Evolutionary conservation across 2,113 vertebrate species (phyloP).

Genomic region (Zonotrichia leucophrys): DNA sequence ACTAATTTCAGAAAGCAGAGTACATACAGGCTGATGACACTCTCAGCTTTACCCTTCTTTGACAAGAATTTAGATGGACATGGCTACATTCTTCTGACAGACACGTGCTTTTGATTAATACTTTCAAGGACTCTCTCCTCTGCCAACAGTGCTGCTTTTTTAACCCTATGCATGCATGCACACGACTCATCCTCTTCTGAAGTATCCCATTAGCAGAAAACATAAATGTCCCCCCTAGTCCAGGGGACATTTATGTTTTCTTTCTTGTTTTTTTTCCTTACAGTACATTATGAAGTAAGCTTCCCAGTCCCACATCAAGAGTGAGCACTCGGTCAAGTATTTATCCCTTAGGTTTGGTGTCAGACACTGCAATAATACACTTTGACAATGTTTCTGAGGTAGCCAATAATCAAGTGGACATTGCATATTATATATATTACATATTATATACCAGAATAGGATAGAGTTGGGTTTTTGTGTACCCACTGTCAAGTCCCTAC

Average conservation of each 20-base stretch:
- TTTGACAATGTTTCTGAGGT: neutral
- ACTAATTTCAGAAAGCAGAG: neutral
- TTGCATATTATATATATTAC: neutral
- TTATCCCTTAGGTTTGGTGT: neutral
- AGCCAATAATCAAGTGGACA: neutral
- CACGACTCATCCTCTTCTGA: neutral
- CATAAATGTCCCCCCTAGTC: no score
- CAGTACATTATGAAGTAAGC: neutral
- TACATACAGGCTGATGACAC: neutral
- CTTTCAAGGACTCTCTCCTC: neutral
- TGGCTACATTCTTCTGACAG: neutral
- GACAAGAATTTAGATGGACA: neutral
- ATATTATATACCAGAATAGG: neutral
- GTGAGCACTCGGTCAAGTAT: neutral
- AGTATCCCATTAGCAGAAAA: neutral
- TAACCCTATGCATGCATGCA: neutral
- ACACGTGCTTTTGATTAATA: neutral
- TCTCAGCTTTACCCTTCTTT: neutral
- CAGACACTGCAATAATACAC: neutral
- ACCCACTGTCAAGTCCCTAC: neutral
- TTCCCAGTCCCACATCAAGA: neutral
- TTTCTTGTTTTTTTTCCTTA: neutral
- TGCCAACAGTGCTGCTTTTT: neutral
- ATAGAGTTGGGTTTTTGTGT: fast-evolving
- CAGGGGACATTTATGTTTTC: neutral